Conservation (phyloP, 1,140 invertebrate species). For the Solen grandis region DNA sequence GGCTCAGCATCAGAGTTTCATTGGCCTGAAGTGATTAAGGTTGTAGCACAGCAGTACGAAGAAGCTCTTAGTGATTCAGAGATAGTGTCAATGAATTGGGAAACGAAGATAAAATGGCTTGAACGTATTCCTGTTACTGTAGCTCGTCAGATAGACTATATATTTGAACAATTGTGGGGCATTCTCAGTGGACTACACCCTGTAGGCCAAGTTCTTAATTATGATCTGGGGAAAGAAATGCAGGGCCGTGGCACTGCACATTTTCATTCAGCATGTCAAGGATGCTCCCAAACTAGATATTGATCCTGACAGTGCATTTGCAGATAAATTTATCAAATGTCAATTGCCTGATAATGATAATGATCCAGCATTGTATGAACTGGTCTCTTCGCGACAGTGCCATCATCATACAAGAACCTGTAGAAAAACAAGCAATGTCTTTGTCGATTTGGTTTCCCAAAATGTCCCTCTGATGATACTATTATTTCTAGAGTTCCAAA, state of each 20-base stretch:
- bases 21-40: neutral
- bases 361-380: neutral
- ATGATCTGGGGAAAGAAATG: slow-evolving; percentile 49
- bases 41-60: neutral
- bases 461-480: slow-evolving; percentile 9
- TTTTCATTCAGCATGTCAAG: slow-evolving; percentile 31
- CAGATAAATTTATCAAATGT: slow-evolving; percentile 37
- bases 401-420: slow-evolving; percentile 49
- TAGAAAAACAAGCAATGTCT: slow-evolving; percentile 11
- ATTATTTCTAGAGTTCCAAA: slow-evolving; percentile 1
- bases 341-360: slow-evolving; percentile 1
- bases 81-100: slow-evolving; percentile 2
- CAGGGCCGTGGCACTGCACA: slow-evolving; percentile 30
- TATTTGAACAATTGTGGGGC: slow-evolving; percentile 19
- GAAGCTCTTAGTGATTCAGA: slow-evolving; percentile 7
- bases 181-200: slow-evolving; percentile 41
- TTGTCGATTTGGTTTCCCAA: slow-evolving; percentile 41
- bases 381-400: slow-evolving; percentile 19
- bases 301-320: slow-evolving; percentile 39
- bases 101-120: slow-evolving; percentile 19
- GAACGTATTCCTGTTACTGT: slow-evolving; percentile 40
- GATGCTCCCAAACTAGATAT: slow-evolving; percentile 37
- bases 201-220: slow-evolving; percentile 42
- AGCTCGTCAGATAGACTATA: slow-evolving; percentile 49
- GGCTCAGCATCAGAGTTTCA: slow-evolving; percentile 7